A percentile compares a stretch with the other conserved stretches of the same genome.
Evolutionary conservation across 2,888 invertebrate genomes (phyloP).

Genomic region (Rhopalosiphum nymphaeae): DNA sequence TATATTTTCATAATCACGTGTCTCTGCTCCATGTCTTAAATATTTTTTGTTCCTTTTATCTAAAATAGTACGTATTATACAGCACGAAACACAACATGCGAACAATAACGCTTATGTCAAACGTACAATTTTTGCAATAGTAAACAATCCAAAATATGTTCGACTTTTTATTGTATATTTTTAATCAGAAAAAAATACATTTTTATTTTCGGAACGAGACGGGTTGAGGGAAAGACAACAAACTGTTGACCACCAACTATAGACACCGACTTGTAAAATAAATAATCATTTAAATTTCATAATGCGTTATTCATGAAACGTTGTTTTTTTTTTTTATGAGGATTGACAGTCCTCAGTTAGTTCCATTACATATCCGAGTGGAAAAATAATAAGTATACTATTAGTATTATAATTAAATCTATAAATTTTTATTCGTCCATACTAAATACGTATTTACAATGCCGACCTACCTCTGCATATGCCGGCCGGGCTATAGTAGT

Average conservation of each 20-base stretch:
- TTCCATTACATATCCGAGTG: neutral
- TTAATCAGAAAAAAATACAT: neutral
- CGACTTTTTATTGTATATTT: no score
- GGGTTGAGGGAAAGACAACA: neutral
- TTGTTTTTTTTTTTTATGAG: neutral
- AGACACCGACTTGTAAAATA: neutral
- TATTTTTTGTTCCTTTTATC: neutral
- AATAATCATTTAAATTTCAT: neutral
- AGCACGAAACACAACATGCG: neutral
- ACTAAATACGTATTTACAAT: neutral
- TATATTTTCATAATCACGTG: neutral
- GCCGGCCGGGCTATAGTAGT: constrained; percentile 70
- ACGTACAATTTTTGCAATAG: no score
- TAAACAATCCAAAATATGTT: no score
- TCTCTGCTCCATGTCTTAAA: neutral
- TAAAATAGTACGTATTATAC: neutral
- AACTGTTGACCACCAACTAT: neutral
- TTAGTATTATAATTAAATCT: neutral
- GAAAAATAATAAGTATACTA: neutral
- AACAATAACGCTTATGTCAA: no score
- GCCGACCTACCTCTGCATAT: constrained; percentile 71
- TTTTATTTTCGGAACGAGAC: neutral
- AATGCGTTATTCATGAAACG: neutral
- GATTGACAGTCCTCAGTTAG: no score
- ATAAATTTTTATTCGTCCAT: neutral